Base-by-base conservation (phyloP, 1,140 invertebrate species). In the Brachionus rubens region DNA sequence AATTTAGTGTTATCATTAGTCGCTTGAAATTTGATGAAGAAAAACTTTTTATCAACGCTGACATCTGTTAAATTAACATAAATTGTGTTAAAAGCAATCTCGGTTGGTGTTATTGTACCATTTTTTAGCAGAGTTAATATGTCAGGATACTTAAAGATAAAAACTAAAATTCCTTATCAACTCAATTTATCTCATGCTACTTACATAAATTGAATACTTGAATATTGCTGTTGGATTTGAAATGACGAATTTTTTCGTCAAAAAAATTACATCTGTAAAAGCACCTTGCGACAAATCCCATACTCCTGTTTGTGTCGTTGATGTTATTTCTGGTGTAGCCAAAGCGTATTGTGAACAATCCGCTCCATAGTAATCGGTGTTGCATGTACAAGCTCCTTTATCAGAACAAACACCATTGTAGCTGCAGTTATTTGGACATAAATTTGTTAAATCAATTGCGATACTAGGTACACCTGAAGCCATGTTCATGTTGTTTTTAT, bases 141-240 rank as follows among this genome's bases (percentile, higher is more conserved):
- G 16, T 59, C 28, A 16, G 54, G 54, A 59, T 59, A 36, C 54
- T 59, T 30, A 28, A n/a, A n/a, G n/a, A n/a, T n/a, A n/a, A n/a
- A n/a, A n/a, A n/a, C n/a, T n/a, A n/a, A n/a, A n/a, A n/a, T n/a
- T n/a, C n/a, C n/a, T n/a, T n/a, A n/a, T n/a, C n/a, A n/a, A n/a
- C n/a, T n/a, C n/a, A n/a, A n/a, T n/a, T n/a, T n/a, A n/a, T n/a
- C n/a, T n/a, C n/a, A n/a, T n/a, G n/a, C n/a, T n/a, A 28, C 9
- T 54, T 54, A 54, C 52, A 28, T 54, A 26, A 16, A 54, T 28
- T 5, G 1, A 0, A 26, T 54, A 54, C 33, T 28, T 54, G 12
- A 54, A 21, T 3, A 3, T 54, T 54, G 52, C 26, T 28, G 28
- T 54, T 54, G 5, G 4, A 54, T 54, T 54, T 54, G 52, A 54